These are phyloP conservation scores for Actinia equina DNA, from an alignment of 64 coral and sea anemone species.

Conservation along the genomic window DNA sequence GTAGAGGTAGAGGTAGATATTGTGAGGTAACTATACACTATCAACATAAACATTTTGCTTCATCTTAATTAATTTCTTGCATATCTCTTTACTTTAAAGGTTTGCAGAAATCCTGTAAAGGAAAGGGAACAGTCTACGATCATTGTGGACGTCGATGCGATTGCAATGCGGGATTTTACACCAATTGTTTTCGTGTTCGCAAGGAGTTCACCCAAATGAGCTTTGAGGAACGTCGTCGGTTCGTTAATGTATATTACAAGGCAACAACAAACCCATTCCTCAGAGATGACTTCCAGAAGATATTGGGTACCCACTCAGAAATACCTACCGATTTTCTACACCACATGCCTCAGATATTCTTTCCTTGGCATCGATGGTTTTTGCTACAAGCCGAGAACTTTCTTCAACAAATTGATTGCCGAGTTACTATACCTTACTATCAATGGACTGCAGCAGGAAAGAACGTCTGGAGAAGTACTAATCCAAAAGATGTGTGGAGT, in stretches of 20 bases:
- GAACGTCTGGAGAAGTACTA: conserved; percentile 32
- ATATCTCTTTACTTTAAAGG: background rate
- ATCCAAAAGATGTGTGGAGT: conserved; percentile 47
- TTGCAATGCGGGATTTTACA: conserved; percentile 13
- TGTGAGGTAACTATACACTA: too few relatives aligned
- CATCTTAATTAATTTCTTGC: background rate
- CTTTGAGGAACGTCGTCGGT: conserved; percentile 39
- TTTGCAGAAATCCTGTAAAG: background rate
- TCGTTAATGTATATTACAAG: conserved; percentile 40
- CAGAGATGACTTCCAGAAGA: conserved; percentile 34
- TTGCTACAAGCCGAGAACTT: conserved; percentile 58
- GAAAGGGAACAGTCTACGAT: background rate
- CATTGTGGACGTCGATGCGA: conserved; percentile 28
- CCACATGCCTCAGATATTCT: conserved; percentile 65
- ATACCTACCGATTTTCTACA: conserved; percentile 50
- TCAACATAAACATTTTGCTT: too few relatives aligned
- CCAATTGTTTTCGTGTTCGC: conserved; percentile 30
- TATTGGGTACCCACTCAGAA: conserved; percentile 26
- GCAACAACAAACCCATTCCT: conserved; percentile 38
- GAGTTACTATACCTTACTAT: conserved; percentile 67
- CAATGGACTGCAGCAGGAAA: conserved; percentile 42
- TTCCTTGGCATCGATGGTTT: conserved; percentile 86
- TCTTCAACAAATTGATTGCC: conserved; percentile 63
- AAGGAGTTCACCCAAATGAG: conserved; percentile 63
- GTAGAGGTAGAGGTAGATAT: too few relatives aligned